Percentiles rank a stretch among this genome's conserved stretches.
These are phyloP conservation scores for Dendrolimus pini DNA, from an alignment of 2,888 invertebrate genomes.

Conservation along the genomic window DNA sequence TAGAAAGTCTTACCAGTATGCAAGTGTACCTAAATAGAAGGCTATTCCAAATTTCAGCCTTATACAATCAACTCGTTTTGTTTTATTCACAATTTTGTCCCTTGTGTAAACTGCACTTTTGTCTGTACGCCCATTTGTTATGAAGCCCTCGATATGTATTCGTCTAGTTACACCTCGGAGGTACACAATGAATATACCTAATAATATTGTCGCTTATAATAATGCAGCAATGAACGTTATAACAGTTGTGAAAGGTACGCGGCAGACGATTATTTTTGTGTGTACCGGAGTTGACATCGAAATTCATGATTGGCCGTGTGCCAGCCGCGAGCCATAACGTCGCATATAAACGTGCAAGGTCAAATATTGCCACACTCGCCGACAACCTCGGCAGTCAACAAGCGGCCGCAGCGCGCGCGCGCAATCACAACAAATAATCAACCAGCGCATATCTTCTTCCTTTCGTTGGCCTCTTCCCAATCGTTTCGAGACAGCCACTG, in stretches of 20 bases:
- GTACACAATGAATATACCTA: too few relatives aligned
- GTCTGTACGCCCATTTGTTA: too few relatives aligned
- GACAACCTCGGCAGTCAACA: conserved; percentile 27
- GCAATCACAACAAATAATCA: conserved; percentile 10
- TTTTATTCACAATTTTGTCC: too few relatives aligned
- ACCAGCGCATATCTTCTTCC: not conserved
- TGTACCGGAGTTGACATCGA: conserved; percentile 62
- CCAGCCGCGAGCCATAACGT: conserved; percentile 53
- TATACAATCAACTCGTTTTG: too few relatives aligned
- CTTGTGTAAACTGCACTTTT: too few relatives aligned
- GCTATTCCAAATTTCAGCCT: too few relatives aligned
- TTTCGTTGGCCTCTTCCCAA: not conserved
- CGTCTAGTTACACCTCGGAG: too few relatives aligned
- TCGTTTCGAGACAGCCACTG: too few relatives aligned
- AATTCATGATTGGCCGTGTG: conserved; percentile 43
- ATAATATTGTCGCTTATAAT: not conserved
- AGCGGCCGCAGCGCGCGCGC: conserved; percentile 16
- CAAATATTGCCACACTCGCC: conserved; percentile 60
- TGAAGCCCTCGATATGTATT: too few relatives aligned
- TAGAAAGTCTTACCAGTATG: too few relatives aligned
- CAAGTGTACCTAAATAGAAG: too few relatives aligned
- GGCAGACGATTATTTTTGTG: conserved; percentile 56
- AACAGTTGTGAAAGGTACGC: conserved; percentile 26
- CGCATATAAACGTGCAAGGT: conserved; percentile 67
- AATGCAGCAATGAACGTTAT: not conserved